Evolutionary conservation across 1,140 invertebrate species (phyloP), one percentile per base, ranked within the genome.

Genomic region (Oryctes rhinoceros): DNA sequence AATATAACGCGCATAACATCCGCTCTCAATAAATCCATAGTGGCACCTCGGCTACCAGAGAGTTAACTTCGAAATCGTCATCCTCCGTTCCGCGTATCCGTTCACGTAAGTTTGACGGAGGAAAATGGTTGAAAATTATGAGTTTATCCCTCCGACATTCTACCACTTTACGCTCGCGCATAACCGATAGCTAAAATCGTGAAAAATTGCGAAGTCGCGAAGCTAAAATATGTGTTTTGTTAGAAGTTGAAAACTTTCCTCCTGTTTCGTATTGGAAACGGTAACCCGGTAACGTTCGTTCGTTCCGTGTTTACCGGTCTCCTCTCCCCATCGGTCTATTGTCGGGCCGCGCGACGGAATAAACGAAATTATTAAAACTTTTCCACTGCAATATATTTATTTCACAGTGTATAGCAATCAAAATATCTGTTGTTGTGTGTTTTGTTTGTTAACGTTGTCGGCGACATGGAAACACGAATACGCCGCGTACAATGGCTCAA

Each of bases 211-310:
- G 53, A 59, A 59, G 53, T 59, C 15, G 53, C 53, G 10, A 59
- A n/a, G 53, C 18, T 59, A 59, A 59, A 59, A 59, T 59, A 59
- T 59, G 53, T 59, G 53, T 59, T 59, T 59, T 59, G 53, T 59
- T 59, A 59, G n/a, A 59, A 59, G 53, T 59, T 59, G 53, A 59
- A 59, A 59, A 59, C 53, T 59, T 59, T 59, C 18, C 53, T 18
- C 18, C 53, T 18, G 53, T 59, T 59, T 59, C 18, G 53, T 59
- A 59, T 59, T 59, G 53, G 53, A 59, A 59, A 59, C 53, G 53
- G 53, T n/a, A 18, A 59, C 18, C 6, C 2, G 5, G 53, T 59
- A n/a, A n/a, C 53, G 53, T 59, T 15, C 53, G 53, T 18, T 18
- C 6, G 53, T 59, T 59, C 53, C 18, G 5, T 59, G 15, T 18